Conservation (phyloP, 2,888 invertebrate species). For the Petrolisthes cinctipes region DNA sequence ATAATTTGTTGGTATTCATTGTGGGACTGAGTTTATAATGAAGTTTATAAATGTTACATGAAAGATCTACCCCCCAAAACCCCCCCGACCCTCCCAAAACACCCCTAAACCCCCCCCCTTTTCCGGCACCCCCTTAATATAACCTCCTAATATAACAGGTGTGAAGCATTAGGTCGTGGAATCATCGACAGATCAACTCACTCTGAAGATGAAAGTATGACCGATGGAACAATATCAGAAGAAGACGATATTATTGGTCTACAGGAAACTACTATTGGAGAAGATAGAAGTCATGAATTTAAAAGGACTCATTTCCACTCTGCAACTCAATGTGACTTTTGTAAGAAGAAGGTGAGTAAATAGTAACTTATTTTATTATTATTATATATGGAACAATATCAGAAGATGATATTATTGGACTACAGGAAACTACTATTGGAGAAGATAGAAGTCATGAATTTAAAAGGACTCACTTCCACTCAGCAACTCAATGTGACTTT, state of each 20-base stretch:
- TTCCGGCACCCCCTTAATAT: no score
- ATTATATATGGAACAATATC: conserved; percentile 53
- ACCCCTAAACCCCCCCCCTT: no score
- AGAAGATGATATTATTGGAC: conserved; percentile 44
- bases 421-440: conserved; percentile 45
- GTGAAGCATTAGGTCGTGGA: conserved; percentile 35
- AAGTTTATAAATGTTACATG: no score
- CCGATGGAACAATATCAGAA: conserved; percentile 53
- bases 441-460: conserved; percentile 75
- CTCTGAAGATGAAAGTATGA: conserved; percentile 58
- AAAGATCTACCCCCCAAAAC: no score
- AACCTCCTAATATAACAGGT: no score
- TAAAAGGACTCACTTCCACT: conserved; percentile 87
- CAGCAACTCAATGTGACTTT: conserved; percentile 91
- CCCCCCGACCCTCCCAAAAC: no score
- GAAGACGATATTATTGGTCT: conserved; percentile 46
- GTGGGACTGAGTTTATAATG: no score
- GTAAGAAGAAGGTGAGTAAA: conserved; percentile 84
- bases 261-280: conserved; percentile 49
- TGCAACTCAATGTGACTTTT: conserved; percentile 92
- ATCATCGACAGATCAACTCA: conserved; percentile 14
- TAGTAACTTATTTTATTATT: no score
- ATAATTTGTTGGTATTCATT: no score
- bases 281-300: conserved; percentile 75
- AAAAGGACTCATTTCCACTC: conserved; percentile 89